Conservation (phyloP, 2,797 vertebrate species). For the Distichodus sexfasciatus region DNA sequence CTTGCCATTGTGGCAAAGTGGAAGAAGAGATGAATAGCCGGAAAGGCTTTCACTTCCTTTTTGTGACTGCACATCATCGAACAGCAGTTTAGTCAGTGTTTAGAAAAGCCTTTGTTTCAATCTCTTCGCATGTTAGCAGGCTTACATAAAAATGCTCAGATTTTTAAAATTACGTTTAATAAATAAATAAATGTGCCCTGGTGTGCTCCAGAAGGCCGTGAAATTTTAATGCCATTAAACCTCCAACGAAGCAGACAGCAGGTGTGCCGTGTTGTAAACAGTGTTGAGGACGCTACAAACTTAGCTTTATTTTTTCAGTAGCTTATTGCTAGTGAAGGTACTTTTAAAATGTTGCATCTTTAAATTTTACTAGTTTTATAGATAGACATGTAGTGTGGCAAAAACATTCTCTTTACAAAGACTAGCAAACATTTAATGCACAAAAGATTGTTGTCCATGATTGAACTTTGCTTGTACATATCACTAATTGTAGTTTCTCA, state of each 20-base stretch:
- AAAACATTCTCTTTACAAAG: no score
- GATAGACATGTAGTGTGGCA: no score
- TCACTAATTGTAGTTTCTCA: no score
- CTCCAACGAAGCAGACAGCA: not conserved
- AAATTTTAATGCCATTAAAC: not conserved
- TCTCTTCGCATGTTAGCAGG: not conserved
- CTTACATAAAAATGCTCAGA: not conserved
- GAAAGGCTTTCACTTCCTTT: conserved; percentile 44
- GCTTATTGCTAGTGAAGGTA: no score
- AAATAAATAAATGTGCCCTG: not conserved
- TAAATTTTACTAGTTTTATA: no score
- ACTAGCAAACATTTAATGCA: no score
- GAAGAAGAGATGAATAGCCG: conserved; percentile 42
- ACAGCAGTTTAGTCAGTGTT: not conserved
- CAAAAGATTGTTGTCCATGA: no score
- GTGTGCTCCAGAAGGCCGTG: not conserved
- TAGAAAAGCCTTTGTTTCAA: not conserved
- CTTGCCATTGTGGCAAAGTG: conserved; percentile 35
- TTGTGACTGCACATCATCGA: not conserved
- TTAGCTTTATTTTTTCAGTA: no score
- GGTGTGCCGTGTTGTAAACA: not conserved
- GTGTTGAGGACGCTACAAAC: no score
- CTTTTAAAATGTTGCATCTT: no score
- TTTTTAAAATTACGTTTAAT: not conserved
- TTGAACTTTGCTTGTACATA: no score